These are phyloP conservation scores for Sceliomorpha sp. DNA, from an alignment of 2,888 invertebrate genomes.

Conservation along the genomic window DNA sequence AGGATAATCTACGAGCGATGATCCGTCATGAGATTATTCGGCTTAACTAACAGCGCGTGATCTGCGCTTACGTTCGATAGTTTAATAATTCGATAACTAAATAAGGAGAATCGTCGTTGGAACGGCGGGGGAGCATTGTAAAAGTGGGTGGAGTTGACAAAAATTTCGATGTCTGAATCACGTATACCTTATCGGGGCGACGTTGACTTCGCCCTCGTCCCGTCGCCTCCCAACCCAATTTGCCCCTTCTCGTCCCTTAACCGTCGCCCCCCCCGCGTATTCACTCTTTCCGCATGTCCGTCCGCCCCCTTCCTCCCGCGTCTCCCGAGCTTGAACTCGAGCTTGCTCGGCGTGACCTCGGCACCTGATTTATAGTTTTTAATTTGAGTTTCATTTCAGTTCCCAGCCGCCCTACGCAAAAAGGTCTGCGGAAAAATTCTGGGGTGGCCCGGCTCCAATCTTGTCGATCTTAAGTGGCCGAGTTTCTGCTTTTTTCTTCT, in stretches of 20 bases:
- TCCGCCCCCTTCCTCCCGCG: slow-evolving; percentile 19
- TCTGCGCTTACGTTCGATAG: too few relatives aligned
- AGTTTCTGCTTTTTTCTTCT: slow-evolving; percentile 36
- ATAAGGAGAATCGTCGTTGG: too few relatives aligned
- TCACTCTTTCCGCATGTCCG: slow-evolving; percentile 30
- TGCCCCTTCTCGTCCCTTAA: slow-evolving; percentile 43
- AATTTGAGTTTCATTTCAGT: slow-evolving; percentile 73
- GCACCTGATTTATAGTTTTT: slow-evolving; percentile 75
- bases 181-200: too few relatives aligned
- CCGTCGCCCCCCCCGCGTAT: slow-evolving; percentile 32
- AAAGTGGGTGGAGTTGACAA: too few relatives aligned
- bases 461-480: slow-evolving; percentile 67
- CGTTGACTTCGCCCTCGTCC: too few relatives aligned
- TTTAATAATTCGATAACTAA: too few relatives aligned
- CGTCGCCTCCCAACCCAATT: slow-evolving; percentile 16
- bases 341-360: slow-evolving; percentile 61
- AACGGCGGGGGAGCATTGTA: too few relatives aligned
- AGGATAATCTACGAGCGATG: too few relatives aligned
- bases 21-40: too few relatives aligned
- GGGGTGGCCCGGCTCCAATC: slow-evolving; percentile 59
- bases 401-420: slow-evolving; percentile 47
- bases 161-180: too few relatives aligned
- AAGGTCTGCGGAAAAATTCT: slow-evolving; percentile 61
- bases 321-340: slow-evolving; percentile 21
- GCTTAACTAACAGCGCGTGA: too few relatives aligned